Evolutionary conservation across 2,888 invertebrate genomes (phyloP), one percentile per base, ranked within the genome.

Genomic region (Leptopilina syphax): DNA sequence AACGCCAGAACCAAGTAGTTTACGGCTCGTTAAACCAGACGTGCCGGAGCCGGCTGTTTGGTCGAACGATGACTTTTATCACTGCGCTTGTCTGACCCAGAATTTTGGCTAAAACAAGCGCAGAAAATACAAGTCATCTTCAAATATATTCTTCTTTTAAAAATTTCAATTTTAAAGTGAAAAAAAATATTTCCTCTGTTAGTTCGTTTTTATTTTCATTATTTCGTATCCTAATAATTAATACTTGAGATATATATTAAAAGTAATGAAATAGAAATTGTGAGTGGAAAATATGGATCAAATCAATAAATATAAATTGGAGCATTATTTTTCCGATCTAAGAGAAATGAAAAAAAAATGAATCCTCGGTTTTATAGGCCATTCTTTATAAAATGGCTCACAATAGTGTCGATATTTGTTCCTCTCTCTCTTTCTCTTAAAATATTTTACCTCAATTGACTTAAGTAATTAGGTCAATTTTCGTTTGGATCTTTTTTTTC

Each of bases 51-150:
- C 79, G 78, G 78, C 77, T 78, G 79, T 70, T 80, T 76, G 83
- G 76, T 81, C 83, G 79, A 81, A 81, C 81, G 77, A 79, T 81
- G 83, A 81, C 82, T 83, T 60, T 66, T 80, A 82, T 77, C 70
- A 81, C 81, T 81, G 81, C 82, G 83, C 84, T 79, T 79, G 80
- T 81, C 80, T 77, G 83, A 82, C 84, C 83, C 80, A 83, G 83
- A 83, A 84, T 84, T 81, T 82, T 80, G 79, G 80, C 80, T 77
- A 27, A 73, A 57, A 57, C 57, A 34, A 5, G 24, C 54, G n/a
- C 54, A 73, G 54, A 73, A 73, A 13, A 8, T 27, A 34, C 13
- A 13, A 73, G 34, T 73, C 34, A 34, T 34, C 73, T 73, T 34
- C 8, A 73, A 13, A 10, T 57, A 41, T 73, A 34, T 34, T 34